Percentiles rank a stretch among this genome's conserved stretches.
phyloP scores from a whole-genome alignment of 1,140 invertebrate species.

The Drosophila funebris region DNA sequence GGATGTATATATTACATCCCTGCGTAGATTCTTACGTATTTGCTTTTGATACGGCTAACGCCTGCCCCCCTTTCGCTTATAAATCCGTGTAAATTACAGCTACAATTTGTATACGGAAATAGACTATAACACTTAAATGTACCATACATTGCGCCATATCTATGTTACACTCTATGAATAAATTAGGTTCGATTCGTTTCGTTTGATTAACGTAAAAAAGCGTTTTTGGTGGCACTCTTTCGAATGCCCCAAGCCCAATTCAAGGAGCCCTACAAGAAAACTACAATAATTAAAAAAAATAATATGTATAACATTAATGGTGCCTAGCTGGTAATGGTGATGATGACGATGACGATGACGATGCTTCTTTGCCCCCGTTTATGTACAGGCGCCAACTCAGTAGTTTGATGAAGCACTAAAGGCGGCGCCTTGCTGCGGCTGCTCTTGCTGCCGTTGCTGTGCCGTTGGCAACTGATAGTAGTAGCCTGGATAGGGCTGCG shows the following conservation, averaged over 20 bases:
- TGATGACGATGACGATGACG: conserved; percentile 37
- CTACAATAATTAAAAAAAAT: conserved; percentile 49
- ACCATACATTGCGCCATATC: conserved; percentile 50
- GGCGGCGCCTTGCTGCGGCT: conserved; percentile 15
- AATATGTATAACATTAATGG: conserved; percentile 40
- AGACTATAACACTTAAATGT: conserved; percentile 70
- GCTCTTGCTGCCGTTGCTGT: conserved; percentile 28
- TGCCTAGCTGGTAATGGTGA: conserved; percentile 57
- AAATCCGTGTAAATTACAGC: conserved; percentile 60
- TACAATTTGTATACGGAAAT: conserved; percentile 67
- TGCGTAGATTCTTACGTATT: conserved; percentile 65
- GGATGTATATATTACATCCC: conserved; percentile 45
- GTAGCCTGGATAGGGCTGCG: conserved; percentile 42
- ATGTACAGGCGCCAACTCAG: conserved; percentile 46
- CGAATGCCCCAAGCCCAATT: conserved; percentile 30
- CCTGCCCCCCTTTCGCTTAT: conserved; percentile 25
- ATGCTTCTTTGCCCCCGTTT: conserved; percentile 17
- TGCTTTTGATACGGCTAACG: conserved; percentile 32
- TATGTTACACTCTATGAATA: conserved; percentile 74
- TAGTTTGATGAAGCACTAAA: conserved; percentile 45
- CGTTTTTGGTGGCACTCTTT: conserved; percentile 31
- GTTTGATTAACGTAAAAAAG: conserved; percentile 71
- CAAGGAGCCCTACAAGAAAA: conserved; percentile 41
- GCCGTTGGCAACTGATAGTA: conserved; percentile 50
- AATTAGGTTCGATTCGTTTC: conserved; percentile 63